Evolutionary conservation across 2,113 vertebrate genomes (phyloP).

Genomic region (Xenus cinereus): DNA sequence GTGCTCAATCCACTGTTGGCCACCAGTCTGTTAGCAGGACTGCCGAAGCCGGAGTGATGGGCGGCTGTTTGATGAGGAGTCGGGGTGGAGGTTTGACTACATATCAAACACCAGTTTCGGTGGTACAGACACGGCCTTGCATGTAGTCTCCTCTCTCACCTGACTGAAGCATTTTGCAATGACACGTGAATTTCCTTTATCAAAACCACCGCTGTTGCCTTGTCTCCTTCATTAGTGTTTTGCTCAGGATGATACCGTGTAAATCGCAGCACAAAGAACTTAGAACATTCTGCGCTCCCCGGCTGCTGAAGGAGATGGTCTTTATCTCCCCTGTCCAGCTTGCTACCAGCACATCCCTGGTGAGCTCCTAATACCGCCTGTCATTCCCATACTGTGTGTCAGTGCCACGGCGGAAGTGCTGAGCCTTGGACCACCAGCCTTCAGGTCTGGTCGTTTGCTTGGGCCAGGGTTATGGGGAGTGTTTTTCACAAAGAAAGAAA

Average conservation of each 20-base stretch:
- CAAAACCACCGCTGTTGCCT: neutral
- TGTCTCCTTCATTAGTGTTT: constrained; percentile 5
- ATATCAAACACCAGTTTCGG: neutral
- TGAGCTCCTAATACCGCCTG: neutral
- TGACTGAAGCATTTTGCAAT: constrained; percentile 10
- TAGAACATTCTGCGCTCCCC: neutral
- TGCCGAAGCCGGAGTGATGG: neutral
- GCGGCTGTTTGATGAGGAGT: neutral
- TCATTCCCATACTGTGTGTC: neutral
- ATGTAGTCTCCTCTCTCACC: neutral
- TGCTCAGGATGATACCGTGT: neutral
- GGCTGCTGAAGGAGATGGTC: neutral
- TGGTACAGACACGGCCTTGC: neutral
- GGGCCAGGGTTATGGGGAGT: neutral
- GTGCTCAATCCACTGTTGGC: neutral
- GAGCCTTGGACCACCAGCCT: neutral
- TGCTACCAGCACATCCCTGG: neutral
- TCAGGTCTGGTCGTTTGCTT: neutral
- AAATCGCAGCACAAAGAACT: neutral
- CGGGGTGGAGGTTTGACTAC: neutral
- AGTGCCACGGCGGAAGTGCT: neutral
- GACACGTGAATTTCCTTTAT: neutral
- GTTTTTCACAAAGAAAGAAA: neutral
- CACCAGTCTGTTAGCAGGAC: neutral
- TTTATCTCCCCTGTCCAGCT: neutral